Base-by-base conservation (phyloP, 2,888 invertebrate genomes). In the Dicyrtomina minuta region DNA sequence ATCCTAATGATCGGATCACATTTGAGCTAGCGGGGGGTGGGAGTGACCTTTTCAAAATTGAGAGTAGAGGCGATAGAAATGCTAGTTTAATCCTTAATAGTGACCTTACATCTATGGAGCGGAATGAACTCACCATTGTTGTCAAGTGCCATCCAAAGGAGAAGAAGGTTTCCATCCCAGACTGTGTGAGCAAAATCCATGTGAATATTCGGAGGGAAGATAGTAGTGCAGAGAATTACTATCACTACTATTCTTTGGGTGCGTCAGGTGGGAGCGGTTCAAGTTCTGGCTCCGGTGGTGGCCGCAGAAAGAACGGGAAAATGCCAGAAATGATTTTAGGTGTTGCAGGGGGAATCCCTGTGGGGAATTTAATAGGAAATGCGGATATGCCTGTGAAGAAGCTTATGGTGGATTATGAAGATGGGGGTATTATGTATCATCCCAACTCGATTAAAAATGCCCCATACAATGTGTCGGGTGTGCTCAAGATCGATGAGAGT, bases 371-470 rank as follows among this genome's bases (percentile, higher is more conserved):
- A 13, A 75, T 78, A 56, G 78, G 78, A 53, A 78, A 78, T 51
- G 78, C 73, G 22, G 74, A 72, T 15, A 75, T 78, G 75, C 66
- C 69, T 1, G 66, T 72, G 12, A 75, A 74, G 62, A 72, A 66
- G 53, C 33, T 55, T 17, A 68, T 68, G 44, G n/a, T n/a, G n/a
- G n/a, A n/a, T n/a, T n/a, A n/a, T n/a, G n/a, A n/a, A n/a, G n/a
- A n/a, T n/a, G n/a, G n/a, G n/a, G n/a, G n/a, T n/a, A n/a, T 74
- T 68, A 78, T 78, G 74, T 78, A 66, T 33, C 75, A 78, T 43
- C 78, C 78, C 12, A 74, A 70, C 55, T 51, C 69, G 22, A 66
- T 73, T 13, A 66, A 59, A 10, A 65, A 68, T 17, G 73, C 75
- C 6, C 77, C 77, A 0, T 72, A 71, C 58, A 75, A 75, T 60